These are phyloP conservation scores for Volucella inanis DNA, from an alignment of 2,888 invertebrate genomes.

Conservation along the genomic window DNA sequence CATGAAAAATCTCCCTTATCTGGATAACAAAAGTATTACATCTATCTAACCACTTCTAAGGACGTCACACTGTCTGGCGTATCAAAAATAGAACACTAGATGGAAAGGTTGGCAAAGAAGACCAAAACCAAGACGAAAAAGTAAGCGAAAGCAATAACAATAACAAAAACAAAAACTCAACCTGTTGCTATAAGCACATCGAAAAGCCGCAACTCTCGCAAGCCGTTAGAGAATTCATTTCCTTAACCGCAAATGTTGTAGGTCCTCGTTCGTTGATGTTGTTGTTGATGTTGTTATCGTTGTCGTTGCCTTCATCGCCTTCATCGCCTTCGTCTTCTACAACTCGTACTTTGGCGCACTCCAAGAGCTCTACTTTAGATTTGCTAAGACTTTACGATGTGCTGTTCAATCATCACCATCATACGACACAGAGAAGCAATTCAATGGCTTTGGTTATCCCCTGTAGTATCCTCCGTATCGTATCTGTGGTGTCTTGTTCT, in stretches of 20 bases:
- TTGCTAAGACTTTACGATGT: slow-evolving; percentile 59
- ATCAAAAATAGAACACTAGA: slow-evolving; percentile 42
- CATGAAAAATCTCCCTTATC: neutral
- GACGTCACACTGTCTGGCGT: slow-evolving; percentile 49
- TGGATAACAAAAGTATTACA: neutral
- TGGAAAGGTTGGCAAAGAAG: slow-evolving; percentile 42
- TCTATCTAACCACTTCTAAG: slow-evolving; percentile 9
- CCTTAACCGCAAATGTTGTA: slow-evolving; percentile 52
- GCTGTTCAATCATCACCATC: slow-evolving; percentile 72
- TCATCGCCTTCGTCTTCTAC: slow-evolving; percentile 29
- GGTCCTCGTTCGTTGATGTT: neutral
- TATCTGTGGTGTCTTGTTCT: neutral
- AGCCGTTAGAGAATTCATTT: slow-evolving; percentile 46
- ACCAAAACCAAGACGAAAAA: slow-evolving; percentile 39
- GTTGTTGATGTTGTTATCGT: neutral
- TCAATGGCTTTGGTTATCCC: slow-evolving; percentile 46
- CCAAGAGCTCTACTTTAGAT: slow-evolving; percentile 26
- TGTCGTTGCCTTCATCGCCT: neutral
- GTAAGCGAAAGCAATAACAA: slow-evolving; percentile 32
- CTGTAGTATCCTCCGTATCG: slow-evolving; percentile 38
- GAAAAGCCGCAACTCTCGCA: slow-evolving; percentile 19
- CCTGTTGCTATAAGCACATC: slow-evolving; percentile 59
- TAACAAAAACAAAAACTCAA: slow-evolving; percentile 25
- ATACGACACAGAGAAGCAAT: slow-evolving; percentile 42
- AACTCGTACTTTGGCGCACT: too few species aligned